Base-by-base conservation (phyloP, 2,797 vertebrate genomes). In the Gila robusta region DNA sequence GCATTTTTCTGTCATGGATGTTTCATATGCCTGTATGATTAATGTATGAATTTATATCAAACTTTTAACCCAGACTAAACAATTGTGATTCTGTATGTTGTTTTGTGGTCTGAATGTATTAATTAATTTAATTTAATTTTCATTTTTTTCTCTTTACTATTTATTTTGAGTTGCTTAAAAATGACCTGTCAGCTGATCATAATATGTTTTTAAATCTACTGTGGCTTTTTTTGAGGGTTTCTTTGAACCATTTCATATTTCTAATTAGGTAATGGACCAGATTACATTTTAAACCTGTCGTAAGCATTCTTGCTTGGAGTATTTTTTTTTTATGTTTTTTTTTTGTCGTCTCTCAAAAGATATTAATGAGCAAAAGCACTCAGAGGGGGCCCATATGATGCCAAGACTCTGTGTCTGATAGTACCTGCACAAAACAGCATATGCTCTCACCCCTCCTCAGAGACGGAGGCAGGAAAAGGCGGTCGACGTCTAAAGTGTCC, bases 251-350 rank as follows among this genome's bases (percentile, higher is more conserved):
- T 89, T 95, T 95, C 95, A 95, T 96, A 95, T 95, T 95, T 95
- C 93, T 95, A 95, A 96, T 96, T 95, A 95, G 93, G 94, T 95
- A 96, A 96, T 96, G 95, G 94, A 93, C 90, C 90, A 87, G 91
- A 94, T 95, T 94, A 91, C 91, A 84, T 93, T 94, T 92, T 94
- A 95, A 92, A 88, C 89, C 93, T 88, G 93, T 90, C 56, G 93
- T 95, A 95, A 94, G 95, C 94, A 93, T 92, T 94, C 94, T 90
- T 91, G 88, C 85, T 92, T 90, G 70, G 23, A 82, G 14, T 32
- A 44, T 79, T 86, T 83, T 76, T 72, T 71, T 86, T 87, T 81
- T 77, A 32, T 32, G 28, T 56, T 23, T 23, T 26, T 85, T 56
- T 86, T 87, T 83, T 77, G 73, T 84, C 54, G 74, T 89, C 90